Evolutionary conservation across 2,113 vertebrate species (phyloP).

Genomic region (Jaculus jaculus): DNA sequence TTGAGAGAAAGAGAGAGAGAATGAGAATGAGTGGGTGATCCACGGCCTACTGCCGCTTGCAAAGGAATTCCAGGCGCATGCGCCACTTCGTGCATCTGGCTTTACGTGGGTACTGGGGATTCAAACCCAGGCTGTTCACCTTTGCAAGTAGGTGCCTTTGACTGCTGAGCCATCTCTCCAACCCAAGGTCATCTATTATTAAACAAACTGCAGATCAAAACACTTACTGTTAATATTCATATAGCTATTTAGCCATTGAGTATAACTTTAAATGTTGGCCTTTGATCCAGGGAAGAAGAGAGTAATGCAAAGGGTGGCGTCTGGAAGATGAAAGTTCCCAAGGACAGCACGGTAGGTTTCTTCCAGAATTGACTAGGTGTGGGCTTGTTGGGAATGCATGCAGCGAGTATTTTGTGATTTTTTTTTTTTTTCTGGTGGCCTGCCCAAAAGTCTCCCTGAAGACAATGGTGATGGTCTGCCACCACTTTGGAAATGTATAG

Average conservation of each 20-base stretch:
- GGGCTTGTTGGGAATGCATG: background rate
- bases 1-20: too few species aligned
- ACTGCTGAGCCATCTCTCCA: too few species aligned
- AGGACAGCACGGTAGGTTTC: conserved; percentile 92
- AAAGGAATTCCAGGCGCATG: too few species aligned
- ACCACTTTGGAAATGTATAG: background rate
- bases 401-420: background rate
- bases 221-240: background rate
- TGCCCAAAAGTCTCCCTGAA: background rate
- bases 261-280: conserved; percentile 13
- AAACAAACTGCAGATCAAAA: background rate
- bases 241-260: background rate
- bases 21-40: too few species aligned
- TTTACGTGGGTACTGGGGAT: too few species aligned
- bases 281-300: conserved; percentile 93
- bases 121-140: too few species aligned
- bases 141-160: too few species aligned
- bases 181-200: background rate
- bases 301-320: conserved; percentile 96
- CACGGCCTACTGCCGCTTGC: too few species aligned
- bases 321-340: conserved; percentile 98
- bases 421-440: background rate
- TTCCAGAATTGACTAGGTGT: background rate
- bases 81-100: too few species aligned
- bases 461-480: background rate